Conservation (phyloP, 2,888 invertebrate genomes). For the Chymomyza fuscimana region DNA sequence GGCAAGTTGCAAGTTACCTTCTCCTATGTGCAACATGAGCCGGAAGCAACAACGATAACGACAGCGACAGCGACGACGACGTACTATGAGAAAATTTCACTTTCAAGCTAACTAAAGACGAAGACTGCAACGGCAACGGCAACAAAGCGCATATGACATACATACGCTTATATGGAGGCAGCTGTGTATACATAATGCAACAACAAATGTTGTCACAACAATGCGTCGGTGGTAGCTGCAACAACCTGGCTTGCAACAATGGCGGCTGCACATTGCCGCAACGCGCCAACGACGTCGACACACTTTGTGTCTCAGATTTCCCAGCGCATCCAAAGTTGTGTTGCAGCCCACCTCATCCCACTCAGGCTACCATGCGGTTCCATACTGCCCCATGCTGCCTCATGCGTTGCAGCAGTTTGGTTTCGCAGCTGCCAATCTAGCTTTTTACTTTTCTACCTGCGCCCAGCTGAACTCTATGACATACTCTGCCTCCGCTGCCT, state of each 20-base stretch:
- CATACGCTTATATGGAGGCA: constrained; percentile 8
- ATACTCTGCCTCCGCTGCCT: background rate
- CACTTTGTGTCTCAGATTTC: constrained; percentile 7
- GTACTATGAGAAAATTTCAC: constrained; percentile 63
- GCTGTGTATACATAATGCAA: constrained; percentile 10
- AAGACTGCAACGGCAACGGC: constrained; percentile 25
- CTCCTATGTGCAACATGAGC: constrained; percentile 37
- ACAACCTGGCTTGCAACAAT: constrained; percentile 12
- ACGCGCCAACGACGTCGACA: constrained; percentile 7
- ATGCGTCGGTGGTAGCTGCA: constrained; percentile 44
- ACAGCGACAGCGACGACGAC: constrained; percentile 1
- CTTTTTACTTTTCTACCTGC: background rate
- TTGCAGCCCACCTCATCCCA: background rate
- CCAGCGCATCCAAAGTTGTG: constrained; percentile 3
- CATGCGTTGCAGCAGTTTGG: background rate
- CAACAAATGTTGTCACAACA: constrained; percentile 36
- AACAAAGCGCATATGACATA: constrained; percentile 18
- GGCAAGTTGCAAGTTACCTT: constrained; percentile 12
- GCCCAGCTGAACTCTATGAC: background rate
- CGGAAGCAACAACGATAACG: constrained; percentile 46
- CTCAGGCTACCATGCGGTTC: no score
- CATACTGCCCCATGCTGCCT: background rate
- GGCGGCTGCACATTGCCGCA: constrained; percentile 22
- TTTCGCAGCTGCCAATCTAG: background rate
- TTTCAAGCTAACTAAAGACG: constrained; percentile 42